A percentile compares a stretch with the other conserved stretches of the same genome.
These are phyloP conservation scores for Drosophila oshimai DNA, from an alignment of 1,140 invertebrate genomes.

Conservation along the genomic window DNA sequence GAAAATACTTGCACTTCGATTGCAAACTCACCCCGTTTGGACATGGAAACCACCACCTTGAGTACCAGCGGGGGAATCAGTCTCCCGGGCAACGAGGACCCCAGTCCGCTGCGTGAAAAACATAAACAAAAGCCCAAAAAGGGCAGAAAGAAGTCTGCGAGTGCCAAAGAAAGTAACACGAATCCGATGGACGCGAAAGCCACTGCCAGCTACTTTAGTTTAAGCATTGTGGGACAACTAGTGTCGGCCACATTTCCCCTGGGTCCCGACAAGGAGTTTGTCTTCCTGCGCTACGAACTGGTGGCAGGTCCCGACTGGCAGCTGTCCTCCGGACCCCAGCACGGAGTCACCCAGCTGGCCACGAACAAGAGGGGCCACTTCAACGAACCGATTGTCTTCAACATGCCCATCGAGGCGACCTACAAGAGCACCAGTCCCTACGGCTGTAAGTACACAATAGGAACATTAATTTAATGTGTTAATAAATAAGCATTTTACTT, in stretches of 20 bases:
- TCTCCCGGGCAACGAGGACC: conserved; percentile 53
- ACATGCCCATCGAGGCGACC: conserved; percentile 82
- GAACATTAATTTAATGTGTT: too few relatives aligned
- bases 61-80: conserved; percentile 27
- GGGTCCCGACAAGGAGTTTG: conserved; percentile 65
- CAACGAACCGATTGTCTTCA: conserved; percentile 80
- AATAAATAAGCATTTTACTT: too few relatives aligned
- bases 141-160: conserved; percentile 11
- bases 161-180: not conserved
- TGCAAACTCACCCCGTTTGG: conserved; percentile 16
- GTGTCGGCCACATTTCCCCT: conserved; percentile 77
- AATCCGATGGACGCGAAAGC: conserved; percentile 22
- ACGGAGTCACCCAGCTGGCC: conserved; percentile 80
- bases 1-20: not conserved
- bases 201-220: conserved; percentile 67
- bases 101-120: conserved; percentile 12
- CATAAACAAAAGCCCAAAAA: conserved; percentile 38
- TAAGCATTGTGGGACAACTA: conserved; percentile 73
- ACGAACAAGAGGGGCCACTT: conserved; percentile 57
- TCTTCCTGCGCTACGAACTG: conserved; percentile 82
- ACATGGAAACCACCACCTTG: conserved; percentile 25
- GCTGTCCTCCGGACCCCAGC: conserved; percentile 63
- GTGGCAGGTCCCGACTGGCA: conserved; percentile 80
- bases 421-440: conserved; percentile 81
- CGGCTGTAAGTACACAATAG: conserved; percentile 75